phyloP scores from a whole-genome alignment of 2,113 vertebrate genomes.

The Condylura cristata region DNA sequence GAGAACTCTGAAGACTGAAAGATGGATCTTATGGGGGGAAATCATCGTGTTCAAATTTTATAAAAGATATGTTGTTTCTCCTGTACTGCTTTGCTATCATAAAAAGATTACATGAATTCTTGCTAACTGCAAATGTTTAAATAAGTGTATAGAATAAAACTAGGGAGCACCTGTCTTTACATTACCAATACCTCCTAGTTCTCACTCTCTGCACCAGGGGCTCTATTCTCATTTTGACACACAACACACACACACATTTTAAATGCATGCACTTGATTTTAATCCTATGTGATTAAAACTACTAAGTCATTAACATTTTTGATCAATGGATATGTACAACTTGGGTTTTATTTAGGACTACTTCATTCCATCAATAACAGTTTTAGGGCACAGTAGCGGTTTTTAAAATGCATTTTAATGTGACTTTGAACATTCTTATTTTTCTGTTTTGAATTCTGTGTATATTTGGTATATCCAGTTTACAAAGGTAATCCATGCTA shows the following conservation, averaged over 20 bases:
- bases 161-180: not conserved
- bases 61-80: not conserved
- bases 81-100: slow-evolving; percentile 25
- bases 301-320: not conserved
- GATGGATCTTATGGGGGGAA: not conserved
- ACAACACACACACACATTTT: not conserved
- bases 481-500: not conserved
- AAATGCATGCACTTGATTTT: slow-evolving; percentile 25
- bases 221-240: not conserved
- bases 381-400: not conserved
- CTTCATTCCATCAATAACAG: not conserved
- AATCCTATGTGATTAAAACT: slow-evolving; percentile 1
- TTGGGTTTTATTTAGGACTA: slow-evolving; percentile 14
- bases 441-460: not conserved
- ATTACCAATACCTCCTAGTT: not conserved
- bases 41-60: not conserved
- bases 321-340: no score
- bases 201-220: not conserved
- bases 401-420: slow-evolving; percentile 33
- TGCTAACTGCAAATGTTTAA: not conserved
- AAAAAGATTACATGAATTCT: not conserved
- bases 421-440: not conserved
- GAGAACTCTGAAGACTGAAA: slow-evolving; percentile 13
- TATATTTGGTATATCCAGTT: not conserved
- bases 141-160: not conserved